Conservation (phyloP, 37 sponge, comb jelly and placozoan genomes). For the Hexactinellida sp. region DNA sequence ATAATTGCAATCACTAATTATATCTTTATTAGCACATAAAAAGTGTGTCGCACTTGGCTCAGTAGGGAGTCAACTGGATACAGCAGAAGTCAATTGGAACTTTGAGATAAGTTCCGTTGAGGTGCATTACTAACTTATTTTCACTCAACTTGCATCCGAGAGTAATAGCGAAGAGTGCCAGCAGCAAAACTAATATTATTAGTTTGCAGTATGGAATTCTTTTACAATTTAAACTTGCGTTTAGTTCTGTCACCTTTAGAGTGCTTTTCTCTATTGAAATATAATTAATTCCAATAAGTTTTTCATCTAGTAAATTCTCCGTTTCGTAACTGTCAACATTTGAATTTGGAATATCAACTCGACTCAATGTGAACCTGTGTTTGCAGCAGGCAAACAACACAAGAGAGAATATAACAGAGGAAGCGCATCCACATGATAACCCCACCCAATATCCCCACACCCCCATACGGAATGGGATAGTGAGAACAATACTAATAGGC, state of each 20-base stretch:
- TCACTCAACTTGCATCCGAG: constrained; percentile 1
- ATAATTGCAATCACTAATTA: too few relatives aligned
- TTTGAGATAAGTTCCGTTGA: background rate
- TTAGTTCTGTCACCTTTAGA: background rate
- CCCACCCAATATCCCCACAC: constrained; percentile 15
- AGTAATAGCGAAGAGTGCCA: background rate
- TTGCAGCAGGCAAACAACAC: background rate
- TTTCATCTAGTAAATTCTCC: background rate
- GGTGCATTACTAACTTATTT: background rate
- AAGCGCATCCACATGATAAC: background rate
- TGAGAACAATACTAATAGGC: background rate
- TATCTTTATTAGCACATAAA: too few relatives aligned
- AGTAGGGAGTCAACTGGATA: background rate
- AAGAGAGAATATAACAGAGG: background rate
- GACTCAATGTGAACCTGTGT: background rate
- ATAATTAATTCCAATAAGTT: background rate
- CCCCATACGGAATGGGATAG: background rate
- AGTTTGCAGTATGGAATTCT: background rate
- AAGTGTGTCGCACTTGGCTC: too few relatives aligned
- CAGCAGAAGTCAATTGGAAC: background rate
- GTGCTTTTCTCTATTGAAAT: background rate
- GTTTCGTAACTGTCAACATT: background rate
- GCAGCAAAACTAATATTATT: background rate
- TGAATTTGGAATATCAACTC: background rate
- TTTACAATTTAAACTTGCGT: background rate